These are phyloP conservation scores for Melanostigma gelatinosum DNA, from an alignment of 2,113 vertebrate species.

Conservation along the genomic window DNA sequence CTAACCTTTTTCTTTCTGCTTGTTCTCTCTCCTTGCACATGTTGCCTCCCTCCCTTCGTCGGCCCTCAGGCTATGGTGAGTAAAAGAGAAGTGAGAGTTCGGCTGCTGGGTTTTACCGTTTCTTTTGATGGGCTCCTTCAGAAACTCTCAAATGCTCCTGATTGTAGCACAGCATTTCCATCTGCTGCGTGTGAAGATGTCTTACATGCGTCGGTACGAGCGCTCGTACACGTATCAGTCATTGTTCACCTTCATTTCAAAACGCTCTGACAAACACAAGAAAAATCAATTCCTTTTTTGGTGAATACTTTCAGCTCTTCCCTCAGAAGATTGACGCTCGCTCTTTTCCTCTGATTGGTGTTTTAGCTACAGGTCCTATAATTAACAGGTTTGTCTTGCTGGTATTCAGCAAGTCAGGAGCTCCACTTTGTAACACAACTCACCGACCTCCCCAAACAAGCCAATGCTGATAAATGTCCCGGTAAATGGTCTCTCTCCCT, in stretches of 20 bases:
- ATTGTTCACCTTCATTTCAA: conserved; percentile 8
- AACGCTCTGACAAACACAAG: background rate
- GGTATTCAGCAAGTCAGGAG: background rate
- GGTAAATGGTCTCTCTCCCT: background rate
- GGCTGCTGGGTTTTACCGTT: conserved; percentile 8
- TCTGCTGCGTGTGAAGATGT: background rate
- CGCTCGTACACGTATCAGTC: background rate
- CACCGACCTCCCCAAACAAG: conserved; percentile 5
- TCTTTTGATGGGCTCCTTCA: conserved; percentile 5
- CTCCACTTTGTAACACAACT: background rate
- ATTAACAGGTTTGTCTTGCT: conserved; percentile 13
- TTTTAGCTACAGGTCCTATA: conserved; percentile 21
- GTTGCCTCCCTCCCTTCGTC: background rate
- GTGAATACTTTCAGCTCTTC: background rate
- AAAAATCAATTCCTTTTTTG: conserved; percentile 21
- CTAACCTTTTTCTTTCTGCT: conserved; percentile 48
- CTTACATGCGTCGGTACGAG: background rate
- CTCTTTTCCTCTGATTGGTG: conserved; percentile 9
- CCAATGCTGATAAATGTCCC: background rate
- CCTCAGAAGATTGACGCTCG: background rate
- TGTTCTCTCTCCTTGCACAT: conserved; percentile 19
- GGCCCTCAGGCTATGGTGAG: conserved; percentile 76
- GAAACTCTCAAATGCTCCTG: background rate
- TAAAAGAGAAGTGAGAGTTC: conserved; percentile 42
- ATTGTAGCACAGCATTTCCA: conserved; percentile 7